Evolutionary conservation across 2,113 vertebrate genomes (phyloP).

Genomic region (Esox niger): DNA sequence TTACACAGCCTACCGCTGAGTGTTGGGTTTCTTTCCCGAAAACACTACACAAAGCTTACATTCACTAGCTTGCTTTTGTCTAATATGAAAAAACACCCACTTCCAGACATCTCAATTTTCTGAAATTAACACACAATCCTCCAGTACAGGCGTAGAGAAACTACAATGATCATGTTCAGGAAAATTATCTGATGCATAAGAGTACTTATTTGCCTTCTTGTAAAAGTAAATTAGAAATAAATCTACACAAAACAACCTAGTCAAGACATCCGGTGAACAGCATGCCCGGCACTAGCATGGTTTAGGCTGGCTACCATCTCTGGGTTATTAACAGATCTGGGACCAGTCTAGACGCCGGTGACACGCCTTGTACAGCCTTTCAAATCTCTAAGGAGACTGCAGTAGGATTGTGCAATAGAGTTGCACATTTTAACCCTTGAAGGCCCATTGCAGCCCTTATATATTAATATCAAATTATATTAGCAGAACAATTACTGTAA

Average conservation of each 20-base stretch:
- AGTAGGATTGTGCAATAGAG: not conserved
- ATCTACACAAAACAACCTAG: too few relatives aligned
- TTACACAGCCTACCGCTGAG: constrained; percentile 8
- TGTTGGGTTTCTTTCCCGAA: constrained; percentile 53
- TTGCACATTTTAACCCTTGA: constrained; percentile 5
- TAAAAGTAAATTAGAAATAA: too few relatives aligned
- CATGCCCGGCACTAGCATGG: too few relatives aligned
- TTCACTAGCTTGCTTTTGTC: constrained; percentile 16
- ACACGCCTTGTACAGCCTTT: constrained; percentile 5
- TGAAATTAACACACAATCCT: not conserved
- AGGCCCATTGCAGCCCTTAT: too few relatives aligned
- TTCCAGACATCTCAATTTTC: not conserved
- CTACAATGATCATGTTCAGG: not conserved
- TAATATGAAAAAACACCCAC: not conserved
- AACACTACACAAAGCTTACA: constrained; percentile 6
- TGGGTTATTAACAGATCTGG: too few relatives aligned
- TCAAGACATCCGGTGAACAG: too few relatives aligned
- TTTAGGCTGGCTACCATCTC: too few relatives aligned
- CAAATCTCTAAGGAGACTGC: constrained; percentile 10
- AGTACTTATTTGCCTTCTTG: too few relatives aligned
- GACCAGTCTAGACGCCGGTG: constrained; percentile 7
- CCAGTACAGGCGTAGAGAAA: not conserved
- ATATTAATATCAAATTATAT: too few relatives aligned
- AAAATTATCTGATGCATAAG: too few relatives aligned
- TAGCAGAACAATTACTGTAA: too few relatives aligned